phyloP scores from a whole-genome alignment of 1,140 invertebrate genomes.

The Plectrocnemia conspersa region DNA sequence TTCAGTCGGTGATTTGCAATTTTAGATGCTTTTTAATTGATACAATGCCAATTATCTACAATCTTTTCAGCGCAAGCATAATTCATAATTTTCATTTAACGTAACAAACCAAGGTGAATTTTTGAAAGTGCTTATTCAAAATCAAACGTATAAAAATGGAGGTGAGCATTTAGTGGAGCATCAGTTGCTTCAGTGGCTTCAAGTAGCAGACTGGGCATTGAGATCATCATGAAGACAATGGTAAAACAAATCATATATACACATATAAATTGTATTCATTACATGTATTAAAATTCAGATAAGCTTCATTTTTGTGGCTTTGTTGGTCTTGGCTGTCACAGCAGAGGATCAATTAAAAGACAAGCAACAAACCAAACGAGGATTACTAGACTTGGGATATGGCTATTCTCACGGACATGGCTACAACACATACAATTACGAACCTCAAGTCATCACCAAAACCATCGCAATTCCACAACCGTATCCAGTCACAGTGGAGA shows the following conservation, averaged over 20 bases:
- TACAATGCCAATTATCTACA: no score
- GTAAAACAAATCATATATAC: not conserved
- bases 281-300: constrained; percentile 14
- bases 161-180: not conserved
- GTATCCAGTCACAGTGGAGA: constrained; percentile 45
- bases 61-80: not conserved
- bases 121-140: constrained; percentile 11
- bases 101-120: constrained; percentile 11
- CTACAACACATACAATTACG: constrained; percentile 8
- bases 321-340: constrained; percentile 36
- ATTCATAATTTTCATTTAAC: not conserved
- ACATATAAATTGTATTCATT: no score
- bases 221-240: constrained; percentile 9
- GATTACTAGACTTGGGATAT: constrained; percentile 38
- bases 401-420: constrained; percentile 26
- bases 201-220: not conserved
- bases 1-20: no score
- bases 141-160: constrained; percentile 6
- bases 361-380: constrained; percentile 47
- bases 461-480: constrained; percentile 47
- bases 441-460: constrained; percentile 30
- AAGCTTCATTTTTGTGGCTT: constrained; percentile 19
- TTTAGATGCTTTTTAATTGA: no score
- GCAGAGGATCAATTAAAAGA: constrained; percentile 42
- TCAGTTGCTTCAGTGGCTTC: constrained; percentile 8